A percentile compares a stretch with the other conserved stretches of the same genome.
Evolutionary conservation across 1,140 invertebrate genomes (phyloP).

Genomic region (Cheumatopsyche charites): DNA sequence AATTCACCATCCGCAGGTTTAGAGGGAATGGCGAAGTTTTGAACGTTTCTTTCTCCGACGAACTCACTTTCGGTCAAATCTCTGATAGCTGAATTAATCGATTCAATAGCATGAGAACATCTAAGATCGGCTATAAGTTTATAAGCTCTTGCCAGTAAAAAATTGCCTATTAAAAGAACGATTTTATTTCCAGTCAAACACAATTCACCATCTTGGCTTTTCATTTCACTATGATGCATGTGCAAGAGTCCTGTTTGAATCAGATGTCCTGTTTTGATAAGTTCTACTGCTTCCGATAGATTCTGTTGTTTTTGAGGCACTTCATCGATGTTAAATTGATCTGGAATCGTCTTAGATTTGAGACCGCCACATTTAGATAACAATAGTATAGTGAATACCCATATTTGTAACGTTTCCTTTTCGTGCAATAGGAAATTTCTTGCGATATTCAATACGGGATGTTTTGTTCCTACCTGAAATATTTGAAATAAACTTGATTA

Average conservation of each 20-base stretch:
- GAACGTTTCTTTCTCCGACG: constrained; percentile 75
- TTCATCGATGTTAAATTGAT: constrained; percentile 68
- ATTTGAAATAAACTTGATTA: too few species aligned
- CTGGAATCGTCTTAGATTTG: constrained; percentile 58
- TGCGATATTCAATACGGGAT: constrained; percentile 86
- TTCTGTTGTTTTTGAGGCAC: constrained; percentile 77
- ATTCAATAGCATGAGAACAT: constrained; percentile 75
- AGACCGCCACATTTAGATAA: constrained; percentile 84
- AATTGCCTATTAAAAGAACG: constrained; percentile 86
- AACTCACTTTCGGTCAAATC: constrained; percentile 88
- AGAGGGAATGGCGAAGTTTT: constrained; percentile 78
- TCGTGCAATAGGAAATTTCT: constrained; percentile 83
- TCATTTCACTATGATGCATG: constrained; percentile 63
- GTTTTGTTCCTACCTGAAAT: constrained; percentile 77
- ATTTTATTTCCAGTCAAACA: constrained; percentile 79
- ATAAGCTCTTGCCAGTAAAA: constrained; percentile 83
- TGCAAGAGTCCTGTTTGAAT: constrained; percentile 82
- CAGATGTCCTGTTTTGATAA: constrained; percentile 92
- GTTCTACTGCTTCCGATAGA: constrained; percentile 90
- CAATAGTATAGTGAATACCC: constrained; percentile 84
- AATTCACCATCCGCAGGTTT: constrained; percentile 62
- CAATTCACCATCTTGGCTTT: neutral
- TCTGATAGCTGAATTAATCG: constrained; percentile 79
- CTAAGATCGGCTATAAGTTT: constrained; percentile 75
- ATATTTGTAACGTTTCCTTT: constrained; percentile 83